These are phyloP conservation scores for Frankliniella intonsa DNA, from an alignment of 2,888 invertebrate genomes.

Conservation along the genomic window DNA sequence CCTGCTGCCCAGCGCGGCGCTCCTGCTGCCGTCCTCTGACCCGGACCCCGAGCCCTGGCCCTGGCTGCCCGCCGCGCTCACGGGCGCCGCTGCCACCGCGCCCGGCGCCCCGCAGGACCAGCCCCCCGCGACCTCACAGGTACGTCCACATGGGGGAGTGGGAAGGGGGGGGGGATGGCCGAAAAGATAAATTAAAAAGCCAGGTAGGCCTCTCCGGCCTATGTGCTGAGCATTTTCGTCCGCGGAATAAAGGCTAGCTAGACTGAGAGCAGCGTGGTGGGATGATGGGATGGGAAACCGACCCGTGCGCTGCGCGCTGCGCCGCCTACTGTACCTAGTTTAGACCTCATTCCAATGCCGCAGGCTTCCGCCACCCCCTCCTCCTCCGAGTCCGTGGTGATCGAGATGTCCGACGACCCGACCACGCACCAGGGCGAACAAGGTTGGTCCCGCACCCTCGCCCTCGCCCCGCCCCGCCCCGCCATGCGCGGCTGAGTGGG, in stretches of 20 bases:
- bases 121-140: not conserved
- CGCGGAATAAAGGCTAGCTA: no score
- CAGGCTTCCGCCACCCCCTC: not conserved
- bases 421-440: not conserved
- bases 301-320: no score
- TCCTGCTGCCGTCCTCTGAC: slow-evolving; percentile 12
- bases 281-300: no score
- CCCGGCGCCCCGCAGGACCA: not conserved
- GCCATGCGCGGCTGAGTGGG: no score
- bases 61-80: not conserved
- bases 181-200: no score
- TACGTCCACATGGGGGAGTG: no score
- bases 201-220: no score
- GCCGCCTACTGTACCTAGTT: no score
- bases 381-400: not conserved
- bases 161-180: not conserved
- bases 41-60: not conserved
- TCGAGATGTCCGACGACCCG: not conserved
- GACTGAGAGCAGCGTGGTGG: no score
- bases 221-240: no score
- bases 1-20: slow-evolving; percentile 27
- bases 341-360: no score
- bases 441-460: not conserved
- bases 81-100: not conserved
- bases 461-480: not conserved